Base-by-base conservation (phyloP, 2,888 invertebrate species). In the Melanargia galathea region DNA sequence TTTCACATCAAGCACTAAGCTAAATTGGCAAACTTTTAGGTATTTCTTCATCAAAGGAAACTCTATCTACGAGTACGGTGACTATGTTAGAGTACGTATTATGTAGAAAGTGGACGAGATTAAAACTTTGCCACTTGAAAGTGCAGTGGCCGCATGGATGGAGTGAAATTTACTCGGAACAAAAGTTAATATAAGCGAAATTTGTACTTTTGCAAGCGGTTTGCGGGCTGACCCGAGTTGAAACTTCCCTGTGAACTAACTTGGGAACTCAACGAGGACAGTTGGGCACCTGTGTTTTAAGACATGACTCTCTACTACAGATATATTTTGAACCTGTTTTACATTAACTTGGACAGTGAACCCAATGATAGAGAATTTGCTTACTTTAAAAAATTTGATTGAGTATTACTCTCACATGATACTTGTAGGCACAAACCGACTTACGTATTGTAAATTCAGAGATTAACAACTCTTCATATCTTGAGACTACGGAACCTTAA, bases 171-270 rank as follows among this genome's bases (percentile, higher is more conserved):
- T 83, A 87, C 84, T 85, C 80, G 71, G 77, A 82, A 82, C 83
- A 88, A 87, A 90, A 90, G 87, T 89, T 90, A 88, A 90, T 88
- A 87, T 86, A 88, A 88, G 84, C 86, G 80, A 86, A 89, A 88
- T 87, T 88, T 85, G 87, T 88, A 82, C 81, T 82, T 83, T 79
- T 81, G 86, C 79, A 70, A 75, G 80, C 80, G 83, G 84, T 84
- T 82, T 81, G 82, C 75, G 78, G 82, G 74, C 64, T 74, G 74
- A 73, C 72, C 77, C 73, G 70, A 74, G 79, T 87, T 83, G 73
- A 70, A 75, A 77, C 78, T 79, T 77, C 72, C 70, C 67, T 69
- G 71, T 70, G 73, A 78, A 79, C 81, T 77, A 80, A 81, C 79
- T 81, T 72, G 70, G 62, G 64, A 69, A 74, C 75, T 62, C 40